A percentile compares a stretch with the other conserved stretches of the same genome.
Evolutionary conservation across 2,888 invertebrate genomes (phyloP).

Genomic region (Bhutanitis thaidina): DNA sequence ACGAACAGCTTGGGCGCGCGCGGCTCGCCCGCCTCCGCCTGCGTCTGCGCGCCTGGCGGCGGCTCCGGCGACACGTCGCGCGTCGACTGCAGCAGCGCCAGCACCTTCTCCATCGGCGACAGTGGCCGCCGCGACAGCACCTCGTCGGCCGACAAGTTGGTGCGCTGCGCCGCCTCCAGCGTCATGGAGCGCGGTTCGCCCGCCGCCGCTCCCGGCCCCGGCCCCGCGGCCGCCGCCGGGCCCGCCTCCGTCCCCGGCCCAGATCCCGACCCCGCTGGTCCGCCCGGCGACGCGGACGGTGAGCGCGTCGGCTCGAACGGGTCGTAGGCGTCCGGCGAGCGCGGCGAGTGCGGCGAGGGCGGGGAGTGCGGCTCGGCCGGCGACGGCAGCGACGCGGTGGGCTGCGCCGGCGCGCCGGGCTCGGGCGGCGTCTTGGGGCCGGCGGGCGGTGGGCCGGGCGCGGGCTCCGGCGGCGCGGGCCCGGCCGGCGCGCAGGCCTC

Average conservation of each 20-base stretch:
- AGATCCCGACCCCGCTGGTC: too few species aligned
- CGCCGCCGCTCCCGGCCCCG: slow-evolving; percentile 72
- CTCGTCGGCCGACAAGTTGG: slow-evolving; percentile 70
- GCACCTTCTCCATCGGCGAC: slow-evolving; percentile 80
- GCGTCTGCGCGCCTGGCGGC: slow-evolving; percentile 36
- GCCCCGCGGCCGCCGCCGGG: slow-evolving; percentile 84
- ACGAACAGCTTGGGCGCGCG: slow-evolving; percentile 75
- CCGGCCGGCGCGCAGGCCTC: slow-evolving; percentile 36
- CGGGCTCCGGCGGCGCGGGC: slow-evolving; percentile 32
- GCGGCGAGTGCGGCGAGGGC: slow-evolving; percentile 66
- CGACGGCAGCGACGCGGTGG: slow-evolving; percentile 82
- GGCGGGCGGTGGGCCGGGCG: slow-evolving; percentile 45
- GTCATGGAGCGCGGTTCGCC: slow-evolving; percentile 49
- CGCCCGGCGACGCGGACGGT: slow-evolving; percentile 82
- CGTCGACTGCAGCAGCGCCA: slow-evolving; percentile 78
- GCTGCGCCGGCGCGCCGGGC: slow-evolving; percentile 75
- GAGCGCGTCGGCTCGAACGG: slow-evolving; percentile 95
- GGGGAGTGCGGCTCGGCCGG: slow-evolving; percentile 85
- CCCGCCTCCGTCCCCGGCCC: slow-evolving; percentile 83
- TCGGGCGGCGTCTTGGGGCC: slow-evolving; percentile 73
- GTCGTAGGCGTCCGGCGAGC: slow-evolving; percentile 92
- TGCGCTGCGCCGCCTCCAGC: slow-evolving; percentile 71
- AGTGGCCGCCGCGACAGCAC: slow-evolving; percentile 68
- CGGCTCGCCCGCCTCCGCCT: slow-evolving; percentile 41
- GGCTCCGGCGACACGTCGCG: slow-evolving; percentile 65